These are phyloP conservation scores for Aphaenogaster ashmeadi DNA, from an alignment of 1,140 invertebrate species.

Conservation along the genomic window DNA sequence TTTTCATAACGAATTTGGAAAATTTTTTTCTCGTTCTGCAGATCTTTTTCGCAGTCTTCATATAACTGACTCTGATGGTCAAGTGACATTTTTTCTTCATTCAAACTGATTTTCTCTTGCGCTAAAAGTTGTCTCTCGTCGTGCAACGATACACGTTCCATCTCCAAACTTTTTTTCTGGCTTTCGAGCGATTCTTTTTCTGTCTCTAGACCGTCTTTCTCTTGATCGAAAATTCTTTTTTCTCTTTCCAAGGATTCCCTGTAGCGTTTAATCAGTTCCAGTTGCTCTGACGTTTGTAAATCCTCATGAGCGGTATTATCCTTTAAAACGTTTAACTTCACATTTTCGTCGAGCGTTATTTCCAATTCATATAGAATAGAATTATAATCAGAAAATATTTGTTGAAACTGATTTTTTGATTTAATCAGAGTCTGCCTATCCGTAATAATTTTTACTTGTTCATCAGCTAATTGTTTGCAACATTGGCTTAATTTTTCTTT, in stretches of 20 bases:
- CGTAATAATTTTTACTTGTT: constrained; percentile 72
- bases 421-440: constrained; percentile 76
- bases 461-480: constrained; percentile 70
- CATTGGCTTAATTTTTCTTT: constrained; percentile 66
- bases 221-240: constrained; percentile 45
- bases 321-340: constrained; percentile 67
- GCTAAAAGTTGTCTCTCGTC: constrained; percentile 61
- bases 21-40: constrained; percentile 54
- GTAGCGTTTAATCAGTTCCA: neutral
- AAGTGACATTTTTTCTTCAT: constrained; percentile 77
- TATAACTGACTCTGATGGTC: constrained; percentile 78
- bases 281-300: constrained; percentile 32
- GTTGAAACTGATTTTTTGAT: constrained; percentile 78
- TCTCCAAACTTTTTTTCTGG: constrained; percentile 55
- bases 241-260: constrained; percentile 7
- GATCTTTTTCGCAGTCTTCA: constrained; percentile 67
- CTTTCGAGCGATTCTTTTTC: constrained; percentile 57
- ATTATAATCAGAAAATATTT: constrained; percentile 81
- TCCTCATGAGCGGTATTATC: constrained; percentile 61
- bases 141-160: constrained; percentile 39
- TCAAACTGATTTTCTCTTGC: constrained; percentile 70
- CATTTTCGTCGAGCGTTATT: constrained; percentile 75
- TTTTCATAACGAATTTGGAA: constrained; percentile 13
- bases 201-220: constrained; percentile 32
- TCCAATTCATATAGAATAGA: constrained; percentile 77